Conservation (phyloP, 2,888 invertebrate genomes). For the Tetragonula carbonaria region DNA sequence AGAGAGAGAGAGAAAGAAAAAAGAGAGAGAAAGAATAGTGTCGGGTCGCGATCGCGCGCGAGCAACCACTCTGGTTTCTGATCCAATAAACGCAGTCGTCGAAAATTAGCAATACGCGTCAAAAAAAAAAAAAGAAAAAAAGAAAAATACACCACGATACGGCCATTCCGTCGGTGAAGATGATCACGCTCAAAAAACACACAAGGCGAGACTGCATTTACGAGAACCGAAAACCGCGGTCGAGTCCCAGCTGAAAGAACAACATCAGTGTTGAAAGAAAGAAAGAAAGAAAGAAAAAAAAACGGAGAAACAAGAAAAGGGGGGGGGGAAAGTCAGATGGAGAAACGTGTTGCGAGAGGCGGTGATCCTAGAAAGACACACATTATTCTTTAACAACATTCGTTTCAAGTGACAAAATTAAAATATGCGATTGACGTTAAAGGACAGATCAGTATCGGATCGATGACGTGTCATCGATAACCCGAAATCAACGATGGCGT, state of each 20-base stretch:
- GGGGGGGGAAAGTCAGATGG: neutral
- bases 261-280: neutral
- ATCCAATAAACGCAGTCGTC: slow-evolving; percentile 47
- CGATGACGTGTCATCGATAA: too few relatives aligned
- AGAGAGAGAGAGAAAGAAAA: too few relatives aligned
- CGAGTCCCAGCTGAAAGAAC: slow-evolving; percentile 9
- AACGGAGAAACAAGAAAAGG: too few relatives aligned
- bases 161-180: too few relatives aligned
- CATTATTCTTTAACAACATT: too few relatives aligned
- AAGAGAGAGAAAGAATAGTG: slow-evolving; percentile 1
- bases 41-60: slow-evolving; percentile 28
- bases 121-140: too few relatives aligned
- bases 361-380: slow-evolving; percentile 28
- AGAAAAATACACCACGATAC: too few relatives aligned
- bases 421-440: too few relatives aligned
- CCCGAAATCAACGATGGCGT: too few relatives aligned
- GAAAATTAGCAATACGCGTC: too few relatives aligned
- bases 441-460: neutral
- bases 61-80: slow-evolving; percentile 9
- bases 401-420: too few relatives aligned
- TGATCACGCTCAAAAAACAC: too few relatives aligned
- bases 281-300: neutral
- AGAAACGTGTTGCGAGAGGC: neutral
- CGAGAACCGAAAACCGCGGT: slow-evolving; percentile 20
- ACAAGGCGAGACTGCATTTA: slow-evolving; percentile 42